phyloP scores from a whole-genome alignment of 2,888 invertebrate genomes.

The Leistus spinibarbis region DNA sequence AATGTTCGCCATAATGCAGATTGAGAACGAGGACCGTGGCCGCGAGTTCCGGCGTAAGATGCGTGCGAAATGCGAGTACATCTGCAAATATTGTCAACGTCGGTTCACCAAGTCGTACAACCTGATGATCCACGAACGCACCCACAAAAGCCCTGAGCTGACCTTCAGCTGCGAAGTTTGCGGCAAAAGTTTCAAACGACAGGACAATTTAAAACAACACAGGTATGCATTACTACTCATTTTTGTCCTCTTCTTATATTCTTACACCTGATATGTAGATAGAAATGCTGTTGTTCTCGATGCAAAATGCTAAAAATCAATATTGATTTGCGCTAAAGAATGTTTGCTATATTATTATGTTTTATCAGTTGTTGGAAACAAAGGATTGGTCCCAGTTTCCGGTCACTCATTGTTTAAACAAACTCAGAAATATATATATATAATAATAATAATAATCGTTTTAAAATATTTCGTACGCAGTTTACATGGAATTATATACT shows the following conservation, averaged over 20 bases:
- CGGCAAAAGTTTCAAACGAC: constrained; percentile 96
- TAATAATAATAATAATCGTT: too few species aligned
- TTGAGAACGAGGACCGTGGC: constrained; percentile 84
- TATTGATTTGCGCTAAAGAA: constrained; percentile 12
- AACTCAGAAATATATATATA: too few species aligned
- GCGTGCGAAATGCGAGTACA: constrained; percentile 95
- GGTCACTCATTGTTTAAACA: too few species aligned
- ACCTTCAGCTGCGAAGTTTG: constrained; percentile 98
- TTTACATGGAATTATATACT: too few species aligned
- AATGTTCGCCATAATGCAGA: constrained; percentile 91
- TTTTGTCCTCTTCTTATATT: background rate
- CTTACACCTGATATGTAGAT: background rate
- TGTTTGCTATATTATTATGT: constrained; percentile 15
- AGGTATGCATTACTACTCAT: constrained; percentile 74
- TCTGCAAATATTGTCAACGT: constrained; percentile 97
- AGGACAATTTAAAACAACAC: constrained; percentile 95
- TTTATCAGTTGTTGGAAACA: constrained; percentile 22
- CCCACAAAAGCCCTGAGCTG: constrained; percentile 95
- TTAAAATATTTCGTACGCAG: too few species aligned
- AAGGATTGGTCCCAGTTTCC: constrained; percentile 21
- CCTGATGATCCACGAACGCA: constrained; percentile 97
- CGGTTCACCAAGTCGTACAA: constrained; percentile 99
- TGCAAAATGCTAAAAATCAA: background rate
- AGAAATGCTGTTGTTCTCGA: background rate
- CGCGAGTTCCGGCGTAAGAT: constrained; percentile 86